Conservation (phyloP, 2,113 vertebrate species). For the Carassius auratus region DNA sequence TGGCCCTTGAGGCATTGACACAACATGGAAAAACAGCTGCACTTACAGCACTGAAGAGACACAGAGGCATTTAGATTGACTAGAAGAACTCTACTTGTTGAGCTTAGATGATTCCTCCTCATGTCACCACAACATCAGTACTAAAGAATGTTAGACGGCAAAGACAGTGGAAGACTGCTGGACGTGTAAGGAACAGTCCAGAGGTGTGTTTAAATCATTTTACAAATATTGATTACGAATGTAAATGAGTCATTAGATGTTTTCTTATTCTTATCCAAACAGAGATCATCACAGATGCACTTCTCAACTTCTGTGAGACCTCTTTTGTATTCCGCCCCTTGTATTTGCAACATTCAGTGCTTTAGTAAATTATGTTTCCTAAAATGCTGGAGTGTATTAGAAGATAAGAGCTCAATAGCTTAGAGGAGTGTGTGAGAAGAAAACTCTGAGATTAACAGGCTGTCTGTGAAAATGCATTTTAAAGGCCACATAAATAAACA, state of each 20-base stretch:
- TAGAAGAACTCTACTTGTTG: neutral
- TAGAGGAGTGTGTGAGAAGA: neutral
- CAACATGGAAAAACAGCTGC: constrained; percentile 28
- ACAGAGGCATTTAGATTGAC: neutral
- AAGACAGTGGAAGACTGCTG: neutral
- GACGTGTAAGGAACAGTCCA: no score
- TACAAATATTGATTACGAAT: neutral
- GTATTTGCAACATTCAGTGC: neutral
- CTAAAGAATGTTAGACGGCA: neutral
- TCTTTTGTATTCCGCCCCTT: neutral
- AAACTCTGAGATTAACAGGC: constrained; percentile 7
- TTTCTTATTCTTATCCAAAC: constrained; percentile 1
- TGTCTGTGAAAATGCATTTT: constrained; percentile 45
- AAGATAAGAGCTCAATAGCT: constrained; percentile 23
- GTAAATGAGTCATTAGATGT: neutral
- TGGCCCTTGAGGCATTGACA: neutral
- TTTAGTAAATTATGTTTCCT: constrained; percentile 14
- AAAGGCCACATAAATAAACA: constrained; percentile 53
- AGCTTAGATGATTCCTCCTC: neutral
- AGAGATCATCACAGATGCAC: neutral
- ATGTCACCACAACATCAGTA: neutral
- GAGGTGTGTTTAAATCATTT: neutral
- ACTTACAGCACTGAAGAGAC: neutral
- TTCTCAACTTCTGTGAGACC: neutral
- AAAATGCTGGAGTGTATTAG: neutral